Conservation (phyloP, 2,888 invertebrate genomes). For the Formica aserva region DNA sequence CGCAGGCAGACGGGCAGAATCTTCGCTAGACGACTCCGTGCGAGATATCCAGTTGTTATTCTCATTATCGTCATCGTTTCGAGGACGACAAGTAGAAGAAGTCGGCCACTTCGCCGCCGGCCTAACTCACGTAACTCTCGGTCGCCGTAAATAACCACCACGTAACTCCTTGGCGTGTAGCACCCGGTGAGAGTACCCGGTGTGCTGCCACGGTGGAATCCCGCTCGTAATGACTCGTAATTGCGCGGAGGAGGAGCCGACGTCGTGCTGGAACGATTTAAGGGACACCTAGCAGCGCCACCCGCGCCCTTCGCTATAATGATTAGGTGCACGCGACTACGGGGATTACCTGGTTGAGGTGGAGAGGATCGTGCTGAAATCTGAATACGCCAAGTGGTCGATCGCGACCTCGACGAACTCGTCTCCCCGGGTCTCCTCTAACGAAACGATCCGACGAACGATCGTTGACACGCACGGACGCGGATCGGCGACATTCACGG, state of each 20-base stretch:
- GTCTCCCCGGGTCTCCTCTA: constrained; percentile 9
- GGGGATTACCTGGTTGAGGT: constrained; percentile 68
- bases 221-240: constrained; percentile 76
- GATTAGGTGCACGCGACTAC: constrained; percentile 75
- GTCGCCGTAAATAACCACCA: constrained; percentile 47
- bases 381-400: constrained; percentile 55
- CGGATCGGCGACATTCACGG: constrained; percentile 35
- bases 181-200: constrained; percentile 21
- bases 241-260: constrained; percentile 72
- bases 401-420: constrained; percentile 37
- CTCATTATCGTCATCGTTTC: constrained; percentile 37
- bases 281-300: constrained; percentile 73
- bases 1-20: constrained; percentile 9
- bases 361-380: constrained; percentile 56
- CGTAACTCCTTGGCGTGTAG: constrained; percentile 36
- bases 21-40: constrained; percentile 8
- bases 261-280: constrained; percentile 75
- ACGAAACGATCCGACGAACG: constrained; percentile 17
- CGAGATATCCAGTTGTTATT: constrained; percentile 33
- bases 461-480: constrained; percentile 42
- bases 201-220: constrained; percentile 65
- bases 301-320: constrained; percentile 63
- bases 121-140: neutral
- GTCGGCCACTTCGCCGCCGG: neutral
- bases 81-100: neutral